phyloP scores from a whole-genome alignment of 2,888 invertebrate species.

The Dusona sp. region DNA sequence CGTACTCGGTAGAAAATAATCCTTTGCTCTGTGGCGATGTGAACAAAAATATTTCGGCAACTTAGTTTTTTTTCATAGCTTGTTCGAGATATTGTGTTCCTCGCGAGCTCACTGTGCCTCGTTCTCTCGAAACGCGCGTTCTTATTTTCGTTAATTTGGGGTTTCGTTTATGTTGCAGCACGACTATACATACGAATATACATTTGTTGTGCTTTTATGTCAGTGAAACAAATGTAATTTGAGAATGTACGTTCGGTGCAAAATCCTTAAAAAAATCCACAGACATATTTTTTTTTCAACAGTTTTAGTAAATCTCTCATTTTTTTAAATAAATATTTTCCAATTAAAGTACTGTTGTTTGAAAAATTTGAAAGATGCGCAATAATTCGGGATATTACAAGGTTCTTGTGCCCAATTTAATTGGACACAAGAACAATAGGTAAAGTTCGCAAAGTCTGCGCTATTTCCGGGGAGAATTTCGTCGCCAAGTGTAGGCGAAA shows the following conservation, averaged over 20 bases:
- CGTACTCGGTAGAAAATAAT: constrained; percentile 29
- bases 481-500: not conserved
- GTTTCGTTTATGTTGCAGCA: constrained; percentile 29
- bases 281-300: not conserved
- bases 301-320: not conserved
- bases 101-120: constrained; percentile 7
- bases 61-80: constrained; percentile 21
- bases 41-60: constrained; percentile 32
- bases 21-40: not conserved
- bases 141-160: constrained; percentile 59
- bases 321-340: not conserved
- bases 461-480: constrained; percentile 3
- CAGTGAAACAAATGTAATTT: constrained; percentile 2
- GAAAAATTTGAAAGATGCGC: too few species aligned
- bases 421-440: not conserved
- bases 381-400: too few species aligned
- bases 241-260: not conserved
- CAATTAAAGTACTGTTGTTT: too few species aligned
- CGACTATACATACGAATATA: not conserved
- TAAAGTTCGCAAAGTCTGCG: not conserved
- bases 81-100: not conserved
- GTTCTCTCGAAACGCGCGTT: constrained; percentile 26
- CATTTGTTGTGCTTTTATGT: constrained; percentile 12
- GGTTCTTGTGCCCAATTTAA: too few species aligned
- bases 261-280: not conserved